Base-by-base conservation (phyloP, 37 sponge, comb jelly and placozoan species). In the Crambe crambe region DNA sequence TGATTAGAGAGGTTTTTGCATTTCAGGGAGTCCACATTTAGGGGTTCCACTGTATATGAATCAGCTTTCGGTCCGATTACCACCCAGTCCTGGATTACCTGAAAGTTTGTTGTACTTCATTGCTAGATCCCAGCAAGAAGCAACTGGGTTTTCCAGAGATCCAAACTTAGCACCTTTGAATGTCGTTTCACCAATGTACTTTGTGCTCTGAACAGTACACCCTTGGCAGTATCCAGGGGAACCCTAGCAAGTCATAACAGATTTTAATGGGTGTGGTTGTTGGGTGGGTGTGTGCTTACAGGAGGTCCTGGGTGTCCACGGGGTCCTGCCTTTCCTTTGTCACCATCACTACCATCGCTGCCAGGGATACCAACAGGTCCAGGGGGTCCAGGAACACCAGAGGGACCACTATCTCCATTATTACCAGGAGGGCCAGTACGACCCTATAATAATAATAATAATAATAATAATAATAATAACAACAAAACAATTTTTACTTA, bases 181-280 rank as follows among this genome's bases (percentile, higher is more conserved):
- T 22, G 39, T 36, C 0, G 38, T 30, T 21, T 39, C 38, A 21
- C 78, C 78, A 15, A 74, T 65, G 58, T 79, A 80, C 17, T 79
- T 39, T 10, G 35, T 68, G 5, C 77, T 30, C 2, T 36, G 32
- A 26, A 77, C 66, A 9, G 23, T 37, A 56, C 88, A 88, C 27
- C 88, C 88, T 35, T 74, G 72, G 29, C 88, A 88, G 27, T 73
- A 36, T 21, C 88, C 88, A 22, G 80, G 80, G 2, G 78, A 60
- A 34, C 87, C 87, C 87, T 86, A 39, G 8, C 2, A 39, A 17
- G 34, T 23, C 2, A 34, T 2, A 27, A 6, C 5, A 9, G 3
- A 35, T 68, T 26, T 32, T 21, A 25, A 35, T 17, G 32, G 2
- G 47, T 8, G 4, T 5, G 4, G 15, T 42, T 12, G 47, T 22